Evolutionary conservation across 2,113 vertebrate species (phyloP).

Genomic region (Coregonus clupeaformis): DNA sequence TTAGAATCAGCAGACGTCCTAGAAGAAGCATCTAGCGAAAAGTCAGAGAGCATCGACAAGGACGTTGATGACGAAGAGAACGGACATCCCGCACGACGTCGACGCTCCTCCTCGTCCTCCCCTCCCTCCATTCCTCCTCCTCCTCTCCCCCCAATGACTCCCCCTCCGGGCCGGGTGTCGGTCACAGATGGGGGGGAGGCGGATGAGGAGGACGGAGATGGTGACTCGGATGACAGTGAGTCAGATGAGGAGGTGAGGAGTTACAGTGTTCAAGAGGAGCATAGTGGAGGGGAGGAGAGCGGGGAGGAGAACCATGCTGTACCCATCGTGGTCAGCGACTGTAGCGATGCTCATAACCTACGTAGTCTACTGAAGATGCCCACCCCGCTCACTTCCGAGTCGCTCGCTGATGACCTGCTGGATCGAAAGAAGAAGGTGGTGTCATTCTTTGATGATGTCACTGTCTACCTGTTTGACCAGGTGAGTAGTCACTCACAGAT

Average conservation of each 20-base stretch:
- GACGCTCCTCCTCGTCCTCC: slow-evolving; percentile 77
- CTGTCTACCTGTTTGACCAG: slow-evolving; percentile 96
- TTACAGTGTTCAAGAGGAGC: slow-evolving; percentile 84
- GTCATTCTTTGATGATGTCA: slow-evolving; percentile 95
- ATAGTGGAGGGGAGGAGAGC: slow-evolving; percentile 81
- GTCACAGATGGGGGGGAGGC: slow-evolving; percentile 66
- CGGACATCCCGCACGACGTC: not conserved
- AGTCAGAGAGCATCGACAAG: slow-evolving; percentile 46
- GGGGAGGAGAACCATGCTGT: slow-evolving; percentile 83
- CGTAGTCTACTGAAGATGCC: slow-evolving; percentile 89
- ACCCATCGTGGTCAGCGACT: slow-evolving; percentile 89
- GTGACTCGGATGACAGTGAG: slow-evolving; percentile 88
- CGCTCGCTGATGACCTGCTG: slow-evolving; percentile 75
- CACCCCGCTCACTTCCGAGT: slow-evolving; percentile 62
- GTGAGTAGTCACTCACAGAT: slow-evolving; percentile 59
- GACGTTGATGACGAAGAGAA: slow-evolving; percentile 54
- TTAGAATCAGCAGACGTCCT: slow-evolving; percentile 20
- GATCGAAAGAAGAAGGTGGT: slow-evolving; percentile 89
- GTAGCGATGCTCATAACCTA: slow-evolving; percentile 81
- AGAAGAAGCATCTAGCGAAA: slow-evolving; percentile 16
- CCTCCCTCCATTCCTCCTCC: slow-evolving; percentile 73
- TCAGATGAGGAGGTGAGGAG: slow-evolving; percentile 87
- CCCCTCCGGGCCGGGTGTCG: slow-evolving; percentile 44
- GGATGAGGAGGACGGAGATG: slow-evolving; percentile 82
- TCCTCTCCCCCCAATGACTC: slow-evolving; percentile 41